phyloP scores from a whole-genome alignment of 2,797 vertebrate species.

The Rachycentron canadum region DNA sequence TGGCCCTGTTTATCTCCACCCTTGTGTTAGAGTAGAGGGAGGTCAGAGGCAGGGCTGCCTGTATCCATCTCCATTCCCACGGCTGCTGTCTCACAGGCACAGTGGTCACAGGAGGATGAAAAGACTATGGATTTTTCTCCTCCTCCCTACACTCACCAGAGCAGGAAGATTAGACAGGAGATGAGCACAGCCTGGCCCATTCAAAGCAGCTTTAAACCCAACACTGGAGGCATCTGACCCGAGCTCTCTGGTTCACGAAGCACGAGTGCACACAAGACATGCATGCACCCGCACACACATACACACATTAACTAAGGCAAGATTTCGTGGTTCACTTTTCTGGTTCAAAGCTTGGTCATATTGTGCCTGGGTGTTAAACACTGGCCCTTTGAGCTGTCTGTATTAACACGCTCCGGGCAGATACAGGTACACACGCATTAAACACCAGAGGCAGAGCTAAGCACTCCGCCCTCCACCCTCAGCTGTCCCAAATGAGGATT shows the following conservation, averaged over 20 bases:
- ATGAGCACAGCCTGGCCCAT: conserved; percentile 77
- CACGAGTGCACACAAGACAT: conserved; percentile 47
- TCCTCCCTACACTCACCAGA: conserved; percentile 70
- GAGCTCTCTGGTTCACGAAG: conserved; percentile 66
- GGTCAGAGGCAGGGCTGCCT: conserved; percentile 81
- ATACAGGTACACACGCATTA: conserved; percentile 3
- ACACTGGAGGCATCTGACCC: conserved; percentile 73
- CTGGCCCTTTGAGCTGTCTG: conserved; percentile 50
- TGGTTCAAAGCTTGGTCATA: conserved; percentile 66
- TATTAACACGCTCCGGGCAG: conserved; percentile 37
- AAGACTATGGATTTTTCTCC: conserved; percentile 83
- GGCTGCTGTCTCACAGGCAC: conserved; percentile 82
- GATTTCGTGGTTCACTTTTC: conserved; percentile 54
- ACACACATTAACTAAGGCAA: conserved; percentile 21
- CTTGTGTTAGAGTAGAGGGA: conserved; percentile 78
- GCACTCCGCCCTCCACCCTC: conserved; percentile 33
- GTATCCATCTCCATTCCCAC: conserved; percentile 84
- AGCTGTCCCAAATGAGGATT: conserved; percentile 45
- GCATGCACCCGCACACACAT: neutral
- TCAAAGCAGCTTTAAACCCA: conserved; percentile 76
- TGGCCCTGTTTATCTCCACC: conserved; percentile 83
- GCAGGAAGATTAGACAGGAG: conserved; percentile 80
- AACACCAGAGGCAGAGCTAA: conserved; percentile 28
- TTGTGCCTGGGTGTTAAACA: conserved; percentile 62
- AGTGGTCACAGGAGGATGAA: conserved; percentile 84